Evolutionary conservation across 2,113 vertebrate genomes (phyloP), one percentile per base, ranked within the genome.

Genomic region (Salvelinus alpinus): DNA sequence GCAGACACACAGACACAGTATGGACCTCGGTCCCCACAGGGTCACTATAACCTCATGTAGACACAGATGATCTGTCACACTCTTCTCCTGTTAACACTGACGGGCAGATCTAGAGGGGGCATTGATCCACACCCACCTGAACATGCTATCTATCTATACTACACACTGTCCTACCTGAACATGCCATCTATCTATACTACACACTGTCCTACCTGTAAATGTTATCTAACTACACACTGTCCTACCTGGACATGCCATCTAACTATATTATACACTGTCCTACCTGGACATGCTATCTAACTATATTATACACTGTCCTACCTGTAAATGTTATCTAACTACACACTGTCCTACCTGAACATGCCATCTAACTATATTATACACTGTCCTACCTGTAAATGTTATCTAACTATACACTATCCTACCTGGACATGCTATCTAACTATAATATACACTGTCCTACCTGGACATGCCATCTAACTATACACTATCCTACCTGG

Each of bases 101-200:
- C 4, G 20, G 31, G 18, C 69, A 20, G 24, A 71, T 51, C 69
- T 51, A 71, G 48, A 48, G 5, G 51, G 20, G 8, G 22, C 44
- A 71, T 51, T 27, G 67, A 69, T 7, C 44, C 4, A 66, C 24
- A 29, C 25, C 4, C 24, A n/a, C 16, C 27, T 31, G 31, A 5
- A 31, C 76, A 71, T 70, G n/a, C 57, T 74, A 77, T 78, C 74
- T 44, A 76, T 31, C 79, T 12, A 71, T 27, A 72, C 74, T 82
- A 74, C 60, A 76, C 59, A 75, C 70, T 38, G 69, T 75, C 69
- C 31, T 18, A 29, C 29, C 31, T 31, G 31, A 4, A 31, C 76
- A 71, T 70, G n/a, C 57, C 73, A 77, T 78, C 74, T 44, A 76
- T 31, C 79, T 12, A 71, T 27, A 72, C 76, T 82, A 74, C 60